Evolutionary conservation across 2,888 invertebrate species (phyloP), one percentile per base, ranked within the genome.

Genomic region (Mythimna albipuncta): DNA sequence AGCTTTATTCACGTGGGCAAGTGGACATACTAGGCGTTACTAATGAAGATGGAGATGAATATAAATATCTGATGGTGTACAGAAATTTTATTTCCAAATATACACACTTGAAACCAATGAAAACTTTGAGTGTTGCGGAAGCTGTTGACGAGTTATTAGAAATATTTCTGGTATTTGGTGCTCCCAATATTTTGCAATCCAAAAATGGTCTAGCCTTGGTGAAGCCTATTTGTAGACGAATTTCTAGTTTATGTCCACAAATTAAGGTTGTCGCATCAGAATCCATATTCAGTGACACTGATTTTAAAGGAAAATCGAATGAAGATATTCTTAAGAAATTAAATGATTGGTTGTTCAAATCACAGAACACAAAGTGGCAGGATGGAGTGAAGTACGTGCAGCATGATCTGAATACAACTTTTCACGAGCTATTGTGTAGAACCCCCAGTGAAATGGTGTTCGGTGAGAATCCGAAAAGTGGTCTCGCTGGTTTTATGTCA

Each of bases 181-280:
- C 92, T 4, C 93, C 93, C 21, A 93, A 93, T 79, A 89, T 93
- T 81, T 86, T 93, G 54, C 93, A 92, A 78, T 92, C 92, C 0
- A 92, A 92, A 75, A 93, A 93, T 50, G 93, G 93, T 6, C 74
- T 89, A 16, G 75, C 85, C 1, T 83, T 93, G 9, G 79, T 88
- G n/a, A 90, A 89, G 44, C 89, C 90, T 47, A 91, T 93, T 70
- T 92, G 93, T 70, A 88, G 88, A 66, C 83, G 88, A 19, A 87
- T 93, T 74, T 84, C 88, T 32, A 82, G 72, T 6, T 62, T 88
- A 21, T 90, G 76, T 73, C 89, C 91, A 4, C 87, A 89, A 11
- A 88, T 93, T 16, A 92, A 90, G 82, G 82, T 91, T 21, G 87
- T 93, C 5, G 79, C 89, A 50, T 89, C 89, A 13, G 89, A 88